phyloP scores from a whole-genome alignment of 2,888 invertebrate genomes.

The Metellina segmentata region DNA sequence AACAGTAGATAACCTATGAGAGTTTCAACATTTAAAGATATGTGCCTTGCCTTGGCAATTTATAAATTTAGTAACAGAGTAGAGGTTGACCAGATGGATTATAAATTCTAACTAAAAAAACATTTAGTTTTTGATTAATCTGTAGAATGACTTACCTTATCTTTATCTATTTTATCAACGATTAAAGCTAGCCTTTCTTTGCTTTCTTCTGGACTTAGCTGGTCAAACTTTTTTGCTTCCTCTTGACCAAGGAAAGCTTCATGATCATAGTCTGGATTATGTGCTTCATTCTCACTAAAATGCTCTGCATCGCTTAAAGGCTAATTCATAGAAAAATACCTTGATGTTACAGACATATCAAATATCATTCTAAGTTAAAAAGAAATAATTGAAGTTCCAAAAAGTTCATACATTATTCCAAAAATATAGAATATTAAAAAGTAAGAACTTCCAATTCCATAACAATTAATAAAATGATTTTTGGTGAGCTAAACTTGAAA shows the following conservation, averaged over 20 bases:
- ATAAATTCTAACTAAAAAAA: neutral
- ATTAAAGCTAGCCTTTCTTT: conserved; percentile 87
- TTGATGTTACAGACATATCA: neutral
- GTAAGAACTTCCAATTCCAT: too few relatives aligned
- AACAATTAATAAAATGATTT: neutral
- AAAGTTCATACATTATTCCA: too few relatives aligned
- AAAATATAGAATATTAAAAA: too few relatives aligned
- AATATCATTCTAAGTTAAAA: neutral
- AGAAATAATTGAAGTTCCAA: neutral
- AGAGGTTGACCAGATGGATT: neutral
- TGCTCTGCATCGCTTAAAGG: conserved; percentile 77
- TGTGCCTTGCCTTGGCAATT: too few relatives aligned
- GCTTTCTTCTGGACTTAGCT: conserved; percentile 96
- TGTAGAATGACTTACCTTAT: conserved; percentile 82
- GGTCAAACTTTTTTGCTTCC: conserved; percentile 93
- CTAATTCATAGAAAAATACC: conserved; percentile 15
- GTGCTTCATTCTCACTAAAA: conserved; percentile 75
- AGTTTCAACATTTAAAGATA: too few relatives aligned
- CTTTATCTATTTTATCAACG: conserved; percentile 78
- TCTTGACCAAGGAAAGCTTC: conserved; percentile 98
- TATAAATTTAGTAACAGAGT: too few relatives aligned
- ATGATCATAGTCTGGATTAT: conserved; percentile 93
- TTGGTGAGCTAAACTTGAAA: neutral
- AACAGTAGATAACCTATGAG: too few relatives aligned
- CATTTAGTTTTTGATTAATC: neutral